Evolutionary conservation across 2,888 invertebrate species (phyloP), one percentile per base, ranked within the genome.

Genomic region (Chymomyza amoena): DNA sequence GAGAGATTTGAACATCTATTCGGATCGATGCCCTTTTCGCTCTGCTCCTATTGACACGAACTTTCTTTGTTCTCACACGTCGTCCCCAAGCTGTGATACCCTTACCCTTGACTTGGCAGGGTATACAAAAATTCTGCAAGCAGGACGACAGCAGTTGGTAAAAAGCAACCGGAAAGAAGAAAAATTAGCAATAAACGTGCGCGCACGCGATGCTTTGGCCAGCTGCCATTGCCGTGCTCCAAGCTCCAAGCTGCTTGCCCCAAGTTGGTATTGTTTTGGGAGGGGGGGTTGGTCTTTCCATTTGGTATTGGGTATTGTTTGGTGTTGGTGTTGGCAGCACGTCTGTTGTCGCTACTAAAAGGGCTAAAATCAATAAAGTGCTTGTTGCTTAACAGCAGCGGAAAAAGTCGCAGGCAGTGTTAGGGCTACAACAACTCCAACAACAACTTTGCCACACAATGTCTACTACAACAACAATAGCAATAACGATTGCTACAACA

Each of bases 361-460:
- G 83, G 86, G 81, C 86, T 87, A 81, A 90, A 90, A 90, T 90
- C 90, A 89, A 90, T 90, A 89, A 87, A 89, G 77, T 73, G 87
- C 88, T 88, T 89, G 87, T 88, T 90, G 90, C 89, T 86, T 75
- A 66, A 64, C 72, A 56, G 54, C 51, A 67, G 39, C 54, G 56
- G 39, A 59, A 16, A 16, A 51, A 67, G 20, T 20, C 18, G 45
- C 52, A 32, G 52, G 39, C 39, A 45, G 13, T 0, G 39, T 13
- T 15, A 69, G 61, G 56, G 54, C 64, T 65, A 16, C 65, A 52
- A 25, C 52, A 65, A 25, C 69, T 61, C 2, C 7, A 25, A 25
- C 1, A 25, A 25, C 36, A 36, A 36, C 39, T 45, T 45, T 39
- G 10, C 63, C 52, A 54, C 18, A 69, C 15, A 66, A 61, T 60